phyloP scores from a whole-genome alignment of 2,888 invertebrate genomes.

The Patella pellucida region DNA sequence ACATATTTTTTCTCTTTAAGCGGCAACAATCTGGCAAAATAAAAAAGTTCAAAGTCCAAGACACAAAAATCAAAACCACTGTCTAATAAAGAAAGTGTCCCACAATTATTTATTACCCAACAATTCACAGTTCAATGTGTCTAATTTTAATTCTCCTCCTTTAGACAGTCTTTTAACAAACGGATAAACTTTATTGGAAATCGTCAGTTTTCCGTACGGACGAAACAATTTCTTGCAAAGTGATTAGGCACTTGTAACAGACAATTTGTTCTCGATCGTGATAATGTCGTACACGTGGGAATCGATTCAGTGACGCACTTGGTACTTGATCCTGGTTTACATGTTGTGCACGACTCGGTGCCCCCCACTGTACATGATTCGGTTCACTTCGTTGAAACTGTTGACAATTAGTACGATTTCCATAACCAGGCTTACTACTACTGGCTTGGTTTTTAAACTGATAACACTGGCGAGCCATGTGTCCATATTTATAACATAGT shows the following conservation, averaged over 20 bases:
- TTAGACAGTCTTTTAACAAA: no score
- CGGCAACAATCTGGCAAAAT: background rate
- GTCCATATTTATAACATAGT: background rate
- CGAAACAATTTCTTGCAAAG: background rate
- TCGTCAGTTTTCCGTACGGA: background rate
- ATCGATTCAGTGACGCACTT: no score
- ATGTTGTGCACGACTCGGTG: no score
- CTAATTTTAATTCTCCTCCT: no score
- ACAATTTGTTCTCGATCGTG: background rate
- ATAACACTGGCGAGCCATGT: background rate
- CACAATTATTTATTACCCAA: background rate
- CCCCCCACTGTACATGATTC: no score
- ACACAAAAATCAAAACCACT: conserved; percentile 10
- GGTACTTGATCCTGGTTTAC: no score
- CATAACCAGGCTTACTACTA: background rate
- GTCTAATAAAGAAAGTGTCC: conserved; percentile 4
- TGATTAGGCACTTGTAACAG: conserved; percentile 1
- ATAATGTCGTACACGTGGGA: no score
- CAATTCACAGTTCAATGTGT: no score
- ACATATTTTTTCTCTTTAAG: background rate
- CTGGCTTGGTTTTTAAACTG: background rate
- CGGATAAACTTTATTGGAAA: background rate
- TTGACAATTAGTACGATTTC: background rate
- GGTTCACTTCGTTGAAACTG: no score
- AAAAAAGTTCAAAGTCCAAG: background rate